phyloP scores from a whole-genome alignment of 2,888 invertebrate genomes.

The Nipponacmea schrenckii region DNA sequence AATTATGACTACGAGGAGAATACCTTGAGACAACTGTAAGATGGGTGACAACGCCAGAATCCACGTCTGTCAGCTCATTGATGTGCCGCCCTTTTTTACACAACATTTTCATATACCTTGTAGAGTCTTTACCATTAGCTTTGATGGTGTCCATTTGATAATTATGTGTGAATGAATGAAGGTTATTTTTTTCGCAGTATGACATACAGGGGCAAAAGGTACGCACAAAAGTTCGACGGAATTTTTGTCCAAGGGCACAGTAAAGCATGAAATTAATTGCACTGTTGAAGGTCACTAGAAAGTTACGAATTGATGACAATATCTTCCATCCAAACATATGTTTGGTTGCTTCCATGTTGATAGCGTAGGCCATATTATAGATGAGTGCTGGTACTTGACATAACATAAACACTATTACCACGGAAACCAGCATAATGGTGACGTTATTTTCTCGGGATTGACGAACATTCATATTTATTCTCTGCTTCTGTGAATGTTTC shows the following conservation, averaged over 20 bases:
- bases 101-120: constrained; percentile 41
- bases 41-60: constrained; percentile 40
- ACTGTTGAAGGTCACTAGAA: constrained; percentile 95
- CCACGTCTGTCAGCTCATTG: constrained; percentile 32
- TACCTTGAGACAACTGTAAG: constrained; percentile 43
- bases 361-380: constrained; percentile 78
- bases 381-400: constrained; percentile 79
- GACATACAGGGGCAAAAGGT: constrained; percentile 56
- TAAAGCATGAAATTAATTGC: constrained; percentile 98
- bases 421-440: constrained; percentile 93
- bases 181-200: constrained; percentile 38
- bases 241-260: constrained; percentile 97
- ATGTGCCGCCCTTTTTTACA: constrained; percentile 29
- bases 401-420: constrained; percentile 92
- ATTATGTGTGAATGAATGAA: constrained; percentile 51
- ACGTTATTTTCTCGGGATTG: constrained; percentile 92
- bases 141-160: constrained; percentile 31
- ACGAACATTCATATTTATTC: constrained; percentile 87
- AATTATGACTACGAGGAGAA: constrained; percentile 34
- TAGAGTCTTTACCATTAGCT: constrained; percentile 33
- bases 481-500: constrained; percentile 87
- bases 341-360: constrained; percentile 72
- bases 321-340: constrained; percentile 72
- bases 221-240: constrained; percentile 71
- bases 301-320: constrained; percentile 73